These are phyloP conservation scores for Rhinichthys klamathensis DNA, from an alignment of 2,113 vertebrate genomes.

Conservation along the genomic window DNA sequence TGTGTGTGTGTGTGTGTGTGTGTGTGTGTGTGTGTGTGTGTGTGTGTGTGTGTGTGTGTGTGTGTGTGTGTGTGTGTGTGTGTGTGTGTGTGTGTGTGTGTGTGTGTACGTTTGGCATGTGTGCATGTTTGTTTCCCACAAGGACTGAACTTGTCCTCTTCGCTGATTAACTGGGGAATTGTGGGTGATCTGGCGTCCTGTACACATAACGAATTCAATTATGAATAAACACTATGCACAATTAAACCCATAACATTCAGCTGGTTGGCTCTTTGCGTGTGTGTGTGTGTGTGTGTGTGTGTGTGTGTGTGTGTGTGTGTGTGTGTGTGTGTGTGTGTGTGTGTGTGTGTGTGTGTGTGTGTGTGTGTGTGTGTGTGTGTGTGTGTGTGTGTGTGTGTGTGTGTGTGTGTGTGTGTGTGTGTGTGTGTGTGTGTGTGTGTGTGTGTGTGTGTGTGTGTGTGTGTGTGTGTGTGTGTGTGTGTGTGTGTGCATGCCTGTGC, in stretches of 20 bases:
- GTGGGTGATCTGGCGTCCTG: slow-evolving; percentile 63
- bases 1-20: neutral
- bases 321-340: neutral
- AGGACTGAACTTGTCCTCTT: slow-evolving; percentile 62
- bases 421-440: neutral
- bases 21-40: neutral
- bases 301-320: neutral
- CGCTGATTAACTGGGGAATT: slow-evolving; percentile 69
- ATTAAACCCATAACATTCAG: slow-evolving; percentile 64
- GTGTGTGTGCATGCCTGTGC: neutral
- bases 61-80: neutral
- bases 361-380: neutral
- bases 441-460: neutral
- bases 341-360: neutral
- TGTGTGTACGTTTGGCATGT: neutral
- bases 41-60: neutral
- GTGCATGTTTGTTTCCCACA: slow-evolving; percentile 16
- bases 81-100: too few relatives aligned
- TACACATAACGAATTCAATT: slow-evolving; percentile 72
- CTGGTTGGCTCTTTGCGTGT: neutral
- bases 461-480: neutral
- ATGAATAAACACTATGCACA: slow-evolving; percentile 60
- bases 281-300: neutral
- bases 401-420: neutral
- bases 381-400: neutral